A percentile compares a stretch with the other conserved stretches of the same genome.
Evolutionary conservation across 2,797 vertebrate species (phyloP).

Genomic region (Sylvia borin): DNA sequence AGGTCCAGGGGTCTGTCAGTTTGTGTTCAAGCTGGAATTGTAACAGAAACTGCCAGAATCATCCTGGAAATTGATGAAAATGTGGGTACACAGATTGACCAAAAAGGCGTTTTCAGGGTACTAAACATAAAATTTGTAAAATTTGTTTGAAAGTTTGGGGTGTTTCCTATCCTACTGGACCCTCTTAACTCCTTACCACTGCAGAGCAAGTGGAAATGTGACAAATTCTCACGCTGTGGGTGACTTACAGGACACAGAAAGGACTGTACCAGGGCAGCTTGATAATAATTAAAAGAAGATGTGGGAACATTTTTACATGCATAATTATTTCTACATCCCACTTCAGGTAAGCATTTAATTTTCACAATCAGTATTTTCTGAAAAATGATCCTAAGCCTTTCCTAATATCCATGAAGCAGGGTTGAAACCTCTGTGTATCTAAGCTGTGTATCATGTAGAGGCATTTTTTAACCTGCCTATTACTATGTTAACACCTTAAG

Average conservation of each 20-base stretch:
- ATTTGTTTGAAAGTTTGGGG: neutral
- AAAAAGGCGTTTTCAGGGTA: neutral
- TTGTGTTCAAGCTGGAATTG: neutral
- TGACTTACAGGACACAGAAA: neutral
- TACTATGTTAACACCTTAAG: neutral
- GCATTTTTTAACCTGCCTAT: neutral
- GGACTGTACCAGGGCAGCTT: neutral
- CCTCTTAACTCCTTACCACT: neutral
- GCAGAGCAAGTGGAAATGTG: neutral
- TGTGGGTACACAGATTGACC: neutral
- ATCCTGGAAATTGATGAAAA: neutral
- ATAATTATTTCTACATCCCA: neutral
- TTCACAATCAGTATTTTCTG: neutral
- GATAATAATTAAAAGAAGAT: slow-evolving; percentile 35
- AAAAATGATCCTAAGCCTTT: neutral
- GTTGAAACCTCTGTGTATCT: neutral
- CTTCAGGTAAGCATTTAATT: neutral
- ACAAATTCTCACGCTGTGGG: neutral
- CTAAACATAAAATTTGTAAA: neutral
- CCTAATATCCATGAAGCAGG: neutral
- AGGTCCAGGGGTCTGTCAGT: neutral
- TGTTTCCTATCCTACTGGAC: neutral
- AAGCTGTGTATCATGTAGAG: neutral
- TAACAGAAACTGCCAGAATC: neutral
- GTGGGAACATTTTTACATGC: neutral